A percentile compares a stretch with the other conserved stretches of the same genome.
Evolutionary conservation across 2,888 invertebrate genomes (phyloP).

Genomic region (Diploptera punctata): DNA sequence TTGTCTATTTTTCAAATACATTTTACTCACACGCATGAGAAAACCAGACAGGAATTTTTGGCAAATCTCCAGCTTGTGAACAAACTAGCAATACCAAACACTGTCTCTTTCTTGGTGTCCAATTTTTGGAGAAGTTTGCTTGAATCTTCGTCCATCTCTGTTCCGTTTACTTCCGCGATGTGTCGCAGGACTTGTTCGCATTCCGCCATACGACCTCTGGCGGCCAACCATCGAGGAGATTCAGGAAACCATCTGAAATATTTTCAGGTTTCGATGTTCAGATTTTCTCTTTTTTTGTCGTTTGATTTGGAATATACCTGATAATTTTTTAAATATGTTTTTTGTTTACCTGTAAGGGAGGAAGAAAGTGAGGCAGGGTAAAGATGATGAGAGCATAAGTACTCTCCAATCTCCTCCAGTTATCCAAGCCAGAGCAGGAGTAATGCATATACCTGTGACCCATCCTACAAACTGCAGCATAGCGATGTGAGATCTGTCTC

Average conservation of each 20-base stretch:
- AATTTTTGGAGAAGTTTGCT: conserved; percentile 46
- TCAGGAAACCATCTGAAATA: conserved; percentile 64
- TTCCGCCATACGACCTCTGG: conserved; percentile 58
- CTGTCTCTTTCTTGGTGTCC: conserved; percentile 52
- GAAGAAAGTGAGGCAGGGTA: conserved; percentile 48
- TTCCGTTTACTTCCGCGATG: conserved; percentile 63
- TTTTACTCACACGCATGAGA: neutral
- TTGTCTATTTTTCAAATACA: no score
- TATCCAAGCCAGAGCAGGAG: conserved; percentile 61
- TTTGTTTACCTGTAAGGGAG: conserved; percentile 44
- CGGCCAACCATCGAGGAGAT: conserved; percentile 69
- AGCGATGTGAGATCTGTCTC: conserved; percentile 59
- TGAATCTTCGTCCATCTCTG: conserved; percentile 53
- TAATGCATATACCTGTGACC: conserved; percentile 59
- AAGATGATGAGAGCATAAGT: conserved; percentile 57
- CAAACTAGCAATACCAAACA: conserved; percentile 62
- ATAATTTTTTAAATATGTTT: no score
- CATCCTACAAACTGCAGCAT: conserved; percentile 61
- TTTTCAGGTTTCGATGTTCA: neutral
- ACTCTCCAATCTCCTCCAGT: conserved; percentile 57
- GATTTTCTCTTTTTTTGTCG: no score
- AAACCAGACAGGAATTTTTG: conserved; percentile 61
- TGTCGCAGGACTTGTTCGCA: conserved; percentile 59
- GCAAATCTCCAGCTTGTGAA: conserved; percentile 64
- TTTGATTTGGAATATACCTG: no score